Conservation (phyloP, 2,113 vertebrate species). For the Phyllostomus discolor region DNA sequence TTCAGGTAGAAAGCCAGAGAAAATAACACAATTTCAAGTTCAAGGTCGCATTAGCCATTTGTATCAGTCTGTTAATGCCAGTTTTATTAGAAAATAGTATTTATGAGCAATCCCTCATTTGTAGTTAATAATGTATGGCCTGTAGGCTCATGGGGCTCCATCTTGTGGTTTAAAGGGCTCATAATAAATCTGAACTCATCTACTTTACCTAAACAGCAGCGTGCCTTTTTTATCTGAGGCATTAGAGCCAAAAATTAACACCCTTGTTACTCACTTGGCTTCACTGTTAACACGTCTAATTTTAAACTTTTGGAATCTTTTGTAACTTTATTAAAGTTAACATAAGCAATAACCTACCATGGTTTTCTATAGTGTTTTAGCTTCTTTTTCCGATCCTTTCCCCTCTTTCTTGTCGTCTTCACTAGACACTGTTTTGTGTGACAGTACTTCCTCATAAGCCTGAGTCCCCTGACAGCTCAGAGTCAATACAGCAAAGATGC, state of each 20-base stretch:
- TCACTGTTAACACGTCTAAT: neutral
- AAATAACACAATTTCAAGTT: conserved; percentile 61
- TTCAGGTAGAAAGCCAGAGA: conserved; percentile 4
- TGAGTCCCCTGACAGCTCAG: conserved; percentile 83
- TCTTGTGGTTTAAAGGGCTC: conserved; percentile 75
- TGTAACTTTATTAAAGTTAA: conserved; percentile 36
- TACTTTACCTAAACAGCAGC: conserved; percentile 63
- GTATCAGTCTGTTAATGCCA: conserved; percentile 65
- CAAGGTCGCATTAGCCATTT: conserved; percentile 74
- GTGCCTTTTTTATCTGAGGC: conserved; percentile 42
- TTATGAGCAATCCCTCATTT: conserved; percentile 75
- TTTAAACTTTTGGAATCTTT: conserved; percentile 12
- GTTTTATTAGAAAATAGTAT: conserved; percentile 85
- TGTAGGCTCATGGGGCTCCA: conserved; percentile 77
- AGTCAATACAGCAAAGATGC: conserved; percentile 75
- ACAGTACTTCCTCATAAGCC: conserved; percentile 94
- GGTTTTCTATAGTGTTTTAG: conserved; percentile 82
- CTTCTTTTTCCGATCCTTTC: conserved; percentile 80
- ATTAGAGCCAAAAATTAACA: conserved; percentile 65
- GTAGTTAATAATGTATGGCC: conserved; percentile 85
- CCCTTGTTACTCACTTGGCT: neutral
- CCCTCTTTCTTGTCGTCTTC: conserved; percentile 84
- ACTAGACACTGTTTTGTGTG: conserved; percentile 83
- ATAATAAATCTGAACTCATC: conserved; percentile 79
- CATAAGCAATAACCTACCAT: conserved; percentile 77